These are phyloP conservation scores for Lamellibrachia luymesi DNA, from an alignment of 1,140 invertebrate genomes.

Conservation along the genomic window DNA sequence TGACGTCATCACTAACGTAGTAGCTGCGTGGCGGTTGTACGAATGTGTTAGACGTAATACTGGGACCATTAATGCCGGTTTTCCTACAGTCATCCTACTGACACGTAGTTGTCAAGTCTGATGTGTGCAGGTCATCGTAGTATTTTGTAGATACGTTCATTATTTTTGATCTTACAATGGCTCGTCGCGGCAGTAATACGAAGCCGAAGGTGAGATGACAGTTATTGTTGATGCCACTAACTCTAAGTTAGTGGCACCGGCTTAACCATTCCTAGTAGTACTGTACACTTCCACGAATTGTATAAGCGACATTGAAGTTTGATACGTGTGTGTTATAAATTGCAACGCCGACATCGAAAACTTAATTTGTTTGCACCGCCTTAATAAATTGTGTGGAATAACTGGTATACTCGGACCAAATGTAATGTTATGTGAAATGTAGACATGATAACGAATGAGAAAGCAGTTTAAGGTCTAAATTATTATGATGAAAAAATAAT, in stretches of 20 bases:
- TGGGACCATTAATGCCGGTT: background rate
- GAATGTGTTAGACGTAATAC: background rate
- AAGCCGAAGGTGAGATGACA: background rate
- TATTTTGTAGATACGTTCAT: background rate
- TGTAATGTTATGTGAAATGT: background rate
- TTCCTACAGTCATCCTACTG: background rate
- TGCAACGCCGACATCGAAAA: too few relatives aligned
- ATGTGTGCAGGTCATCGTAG: background rate
- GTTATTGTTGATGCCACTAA: background rate
- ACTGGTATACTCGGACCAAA: too few relatives aligned
- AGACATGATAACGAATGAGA: background rate
- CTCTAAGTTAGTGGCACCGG: background rate
- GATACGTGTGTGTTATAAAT: too few relatives aligned
- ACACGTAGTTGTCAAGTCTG: background rate
- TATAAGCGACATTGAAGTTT: too few relatives aligned
- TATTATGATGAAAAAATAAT: background rate
- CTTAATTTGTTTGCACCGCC: too few relatives aligned
- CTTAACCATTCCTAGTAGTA: too few relatives aligned
- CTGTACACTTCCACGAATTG: too few relatives aligned
- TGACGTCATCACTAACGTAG: background rate
- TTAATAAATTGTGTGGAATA: too few relatives aligned
- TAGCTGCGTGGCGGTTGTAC: background rate
- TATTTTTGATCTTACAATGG: background rate
- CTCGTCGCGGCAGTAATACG: background rate
- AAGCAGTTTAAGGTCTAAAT: background rate